These are phyloP conservation scores for Rhodinocichla rosea DNA, from an alignment of 2,113 vertebrate species.

Conservation along the genomic window DNA sequence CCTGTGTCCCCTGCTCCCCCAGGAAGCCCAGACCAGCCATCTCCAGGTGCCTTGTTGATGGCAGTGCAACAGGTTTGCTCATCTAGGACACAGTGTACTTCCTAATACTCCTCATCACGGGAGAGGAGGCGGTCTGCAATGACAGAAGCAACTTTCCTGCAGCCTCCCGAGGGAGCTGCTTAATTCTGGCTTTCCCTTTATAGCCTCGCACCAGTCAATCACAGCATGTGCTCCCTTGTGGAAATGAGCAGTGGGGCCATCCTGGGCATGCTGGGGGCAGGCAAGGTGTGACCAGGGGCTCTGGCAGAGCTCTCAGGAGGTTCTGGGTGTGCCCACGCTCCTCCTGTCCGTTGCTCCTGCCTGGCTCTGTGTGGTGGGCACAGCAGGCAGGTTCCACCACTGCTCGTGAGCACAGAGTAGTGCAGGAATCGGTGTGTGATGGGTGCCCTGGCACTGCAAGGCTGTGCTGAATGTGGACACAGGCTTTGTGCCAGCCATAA, in stretches of 20 bases:
- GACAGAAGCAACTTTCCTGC: conserved; percentile 28
- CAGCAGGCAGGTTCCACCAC: not conserved
- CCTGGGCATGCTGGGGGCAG: not conserved
- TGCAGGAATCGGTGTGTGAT: not conserved
- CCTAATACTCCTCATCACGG: not conserved
- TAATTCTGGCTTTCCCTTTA: conserved; percentile 12
- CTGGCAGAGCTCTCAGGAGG: not conserved
- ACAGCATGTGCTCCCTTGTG: not conserved
- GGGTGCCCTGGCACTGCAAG: not conserved
- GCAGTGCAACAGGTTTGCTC: not conserved
- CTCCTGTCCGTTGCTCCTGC: fast-evolving
- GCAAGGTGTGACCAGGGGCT: not conserved
- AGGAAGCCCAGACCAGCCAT: fast-evolving
- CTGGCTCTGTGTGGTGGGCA: not conserved
- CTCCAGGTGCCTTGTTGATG: fast-evolving
- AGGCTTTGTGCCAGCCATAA: not conserved
- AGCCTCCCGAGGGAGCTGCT: conserved; percentile 1
- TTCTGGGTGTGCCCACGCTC: fast-evolving
- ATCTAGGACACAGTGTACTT: not conserved
- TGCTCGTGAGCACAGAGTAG: fast-evolving
- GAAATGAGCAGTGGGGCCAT: not conserved
- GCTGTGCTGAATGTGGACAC: fast-evolving
- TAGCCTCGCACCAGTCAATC: not conserved
- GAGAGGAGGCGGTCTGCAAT: not conserved
- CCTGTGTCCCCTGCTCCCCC: not conserved